Evolutionary conservation across 2,113 vertebrate species (phyloP).

Genomic region (Galemys pyrenaicus): DNA sequence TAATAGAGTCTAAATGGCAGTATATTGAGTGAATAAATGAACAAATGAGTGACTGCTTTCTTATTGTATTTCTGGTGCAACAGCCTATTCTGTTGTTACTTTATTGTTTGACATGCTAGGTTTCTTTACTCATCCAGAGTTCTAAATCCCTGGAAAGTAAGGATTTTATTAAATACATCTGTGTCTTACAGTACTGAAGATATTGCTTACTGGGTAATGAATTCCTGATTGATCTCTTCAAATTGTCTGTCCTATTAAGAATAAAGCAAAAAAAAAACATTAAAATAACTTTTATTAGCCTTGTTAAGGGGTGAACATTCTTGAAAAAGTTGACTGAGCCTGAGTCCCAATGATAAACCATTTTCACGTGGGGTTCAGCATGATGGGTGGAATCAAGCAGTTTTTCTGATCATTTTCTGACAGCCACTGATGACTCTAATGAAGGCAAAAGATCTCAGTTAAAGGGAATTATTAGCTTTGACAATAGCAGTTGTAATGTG

Average conservation of each 20-base stretch:
- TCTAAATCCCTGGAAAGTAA: conserved; percentile 27
- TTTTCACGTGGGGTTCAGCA: neutral
- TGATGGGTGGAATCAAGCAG: neutral
- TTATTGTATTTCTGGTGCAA: neutral
- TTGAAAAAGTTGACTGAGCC: conserved; percentile 37
- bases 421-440: conserved; percentile 42
- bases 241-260: conserved; percentile 43
- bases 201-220: conserved; percentile 58
- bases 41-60: neutral
- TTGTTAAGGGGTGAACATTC: neutral
- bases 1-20: neutral
- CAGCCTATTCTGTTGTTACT: neutral
- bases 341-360: neutral
- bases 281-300: neutral
- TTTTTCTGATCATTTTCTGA: conserved; percentile 56
- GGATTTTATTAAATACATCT: conserved; percentile 33
- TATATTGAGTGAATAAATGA: neutral
- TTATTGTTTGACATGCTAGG: neutral
- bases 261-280: neutral
- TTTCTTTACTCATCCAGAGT: neutral
- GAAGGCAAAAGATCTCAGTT: conserved; percentile 58
- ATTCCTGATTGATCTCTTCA: conserved; percentile 35
- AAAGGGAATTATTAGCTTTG: conserved; percentile 53
- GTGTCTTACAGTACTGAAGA: neutral
- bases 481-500: conserved; percentile 34